Base-by-base conservation (phyloP, 2,888 invertebrate species). In the Harpalus rufipes region DNA sequence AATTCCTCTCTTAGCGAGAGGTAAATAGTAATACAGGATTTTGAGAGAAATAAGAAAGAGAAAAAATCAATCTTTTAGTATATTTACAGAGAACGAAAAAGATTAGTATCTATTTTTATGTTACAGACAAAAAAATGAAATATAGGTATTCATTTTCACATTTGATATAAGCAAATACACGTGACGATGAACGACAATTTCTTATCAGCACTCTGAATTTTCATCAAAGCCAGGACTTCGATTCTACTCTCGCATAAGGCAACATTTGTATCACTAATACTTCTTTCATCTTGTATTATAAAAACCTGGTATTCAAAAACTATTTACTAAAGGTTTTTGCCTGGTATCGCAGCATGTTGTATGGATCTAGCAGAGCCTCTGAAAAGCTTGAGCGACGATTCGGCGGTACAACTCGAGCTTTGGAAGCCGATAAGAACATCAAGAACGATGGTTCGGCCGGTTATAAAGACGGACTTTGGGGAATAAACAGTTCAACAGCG, bases 401-500 rank as follows among this genome's bases (percentile, higher is more conserved):
- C 63, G 63, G 25, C 25, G 63, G 25, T 63, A 18, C 63, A 21
- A 10, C 63, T 63, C 63, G 18, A 8, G 10, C 61, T 61, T 21
- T 21, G 21, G 21, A 10, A 32, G 82, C 82, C 72, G 82, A 82
- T 82, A 82, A 82, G 68, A 82, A 82, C 82, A 82, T 82, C 72
- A 68, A 82, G 82, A 16, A 82, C 68, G 82, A 72, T 81, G 21
- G 72, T 72, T 82, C 16, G 68, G 59, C 58, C 68, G 82, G 72
- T 82, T 82, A 82, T 83, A 83, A 83, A 83, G 83, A 76, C 74
- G 83, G 83, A 83, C 83, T 76, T 83, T 21, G 61, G 84, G 84
- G 84, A 79, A 84, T 78, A 84, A 84, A 84, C 84, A 84, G 84
- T 79, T 84, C 63, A 78, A 84, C 63, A 84, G 51, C 58, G 84